Conservation (phyloP, 2,113 vertebrate species). For the Zonotrichia leucophrys region DNA sequence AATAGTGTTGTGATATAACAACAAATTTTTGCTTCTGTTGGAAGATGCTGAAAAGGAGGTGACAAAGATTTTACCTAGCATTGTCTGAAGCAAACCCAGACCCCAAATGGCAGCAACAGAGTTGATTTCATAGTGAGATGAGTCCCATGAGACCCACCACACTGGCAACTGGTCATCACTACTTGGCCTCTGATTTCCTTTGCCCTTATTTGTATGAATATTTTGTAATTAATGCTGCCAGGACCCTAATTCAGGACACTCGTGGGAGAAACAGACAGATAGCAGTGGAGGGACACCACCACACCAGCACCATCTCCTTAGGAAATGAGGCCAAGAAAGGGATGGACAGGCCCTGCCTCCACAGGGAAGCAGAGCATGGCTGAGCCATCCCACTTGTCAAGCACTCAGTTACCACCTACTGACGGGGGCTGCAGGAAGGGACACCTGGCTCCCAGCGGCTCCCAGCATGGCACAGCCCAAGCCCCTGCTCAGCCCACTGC, state of each 20-base stretch:
- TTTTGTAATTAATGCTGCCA: not conserved
- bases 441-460: not conserved
- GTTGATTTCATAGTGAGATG: not conserved
- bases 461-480: fast-evolving
- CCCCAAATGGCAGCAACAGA: not conserved
- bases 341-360: not conserved
- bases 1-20: not conserved
- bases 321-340: not conserved
- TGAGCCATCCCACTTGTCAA: not conserved
- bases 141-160: not conserved
- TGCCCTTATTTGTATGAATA: not conserved
- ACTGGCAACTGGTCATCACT: not conserved
- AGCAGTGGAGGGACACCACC: not conserved
- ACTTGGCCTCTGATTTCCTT: not conserved
- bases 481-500: not conserved
- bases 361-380: not conserved
- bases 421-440: fast-evolving
- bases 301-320: not conserved
- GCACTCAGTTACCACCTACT: no score
- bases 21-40: not conserved
- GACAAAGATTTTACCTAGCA: not conserved
- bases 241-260: not conserved
- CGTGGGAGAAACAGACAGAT: not conserved
- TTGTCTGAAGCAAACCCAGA: not conserved
- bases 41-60: not conserved